A percentile compares a stretch with the other conserved stretches of the same genome.
Evolutionary conservation across 2,888 invertebrate species (phyloP).

Genomic region (Drosophila macrothrix): DNA sequence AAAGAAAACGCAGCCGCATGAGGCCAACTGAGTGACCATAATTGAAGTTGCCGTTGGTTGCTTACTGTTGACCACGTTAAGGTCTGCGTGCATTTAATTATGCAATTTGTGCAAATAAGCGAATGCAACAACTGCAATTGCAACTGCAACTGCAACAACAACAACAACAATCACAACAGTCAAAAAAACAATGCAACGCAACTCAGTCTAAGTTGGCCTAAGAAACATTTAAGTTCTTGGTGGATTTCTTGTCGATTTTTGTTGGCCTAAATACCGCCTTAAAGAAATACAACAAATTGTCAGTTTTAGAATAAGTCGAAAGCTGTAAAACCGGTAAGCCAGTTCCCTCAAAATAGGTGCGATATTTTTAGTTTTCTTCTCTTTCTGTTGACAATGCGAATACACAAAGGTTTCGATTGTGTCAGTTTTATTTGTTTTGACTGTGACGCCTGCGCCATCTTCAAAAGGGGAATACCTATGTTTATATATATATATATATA

Average conservation of each 20-base stretch:
- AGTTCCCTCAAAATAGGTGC: slow-evolving; percentile 51
- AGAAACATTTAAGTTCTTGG: slow-evolving; percentile 46
- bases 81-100: slow-evolving; percentile 80
- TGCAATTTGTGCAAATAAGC: slow-evolving; percentile 78
- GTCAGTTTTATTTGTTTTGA: slow-evolving; percentile 9
- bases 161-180: slow-evolving; percentile 14
- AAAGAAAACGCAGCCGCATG: slow-evolving; percentile 60
- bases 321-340: slow-evolving; percentile 58
- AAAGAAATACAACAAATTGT: slow-evolving; percentile 34
- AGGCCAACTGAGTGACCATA: slow-evolving; percentile 65
- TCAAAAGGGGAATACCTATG: background rate
- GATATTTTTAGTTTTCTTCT: slow-evolving; percentile 30
- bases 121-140: slow-evolving; percentile 27
- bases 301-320: slow-evolving; percentile 60
- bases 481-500: background rate
- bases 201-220: slow-evolving; percentile 2
- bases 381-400: background rate
- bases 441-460: background rate
- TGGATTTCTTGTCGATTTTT: slow-evolving; percentile 49
- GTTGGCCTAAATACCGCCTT: slow-evolving; percentile 55
- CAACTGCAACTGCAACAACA: slow-evolving; percentile 29
- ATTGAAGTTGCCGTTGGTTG: slow-evolving; percentile 61
- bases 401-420: slow-evolving; percentile 52
- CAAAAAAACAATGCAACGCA: slow-evolving; percentile 4
- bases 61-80: slow-evolving; percentile 51